These are phyloP conservation scores for Ateles fusciceps DNA, from an alignment of 2,797 vertebrate species.

Conservation along the genomic window DNA sequence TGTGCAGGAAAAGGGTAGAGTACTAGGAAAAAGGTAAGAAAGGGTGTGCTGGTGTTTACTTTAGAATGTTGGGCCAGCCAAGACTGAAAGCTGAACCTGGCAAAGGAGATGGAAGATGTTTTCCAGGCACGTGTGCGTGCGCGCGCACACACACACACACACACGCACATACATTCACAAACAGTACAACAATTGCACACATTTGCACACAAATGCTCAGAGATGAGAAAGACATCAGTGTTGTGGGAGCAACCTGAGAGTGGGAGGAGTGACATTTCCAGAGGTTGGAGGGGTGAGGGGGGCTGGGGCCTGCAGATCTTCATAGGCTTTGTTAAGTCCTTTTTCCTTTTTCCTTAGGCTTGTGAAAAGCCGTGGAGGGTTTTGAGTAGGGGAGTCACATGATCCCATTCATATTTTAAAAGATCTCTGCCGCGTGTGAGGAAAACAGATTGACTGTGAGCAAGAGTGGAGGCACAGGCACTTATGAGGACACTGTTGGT, in stretches of 20 bases:
- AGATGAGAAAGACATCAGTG: background rate
- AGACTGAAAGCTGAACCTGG: background rate
- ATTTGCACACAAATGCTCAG: background rate
- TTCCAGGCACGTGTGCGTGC: accelerated
- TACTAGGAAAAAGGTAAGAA: background rate
- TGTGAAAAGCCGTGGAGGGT: background rate
- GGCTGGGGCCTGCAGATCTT: background rate
- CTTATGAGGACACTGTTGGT: background rate
- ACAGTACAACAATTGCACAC: background rate
- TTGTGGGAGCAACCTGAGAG: background rate
- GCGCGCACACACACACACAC: too few relatives aligned
- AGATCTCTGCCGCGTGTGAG: background rate
- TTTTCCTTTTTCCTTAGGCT: background rate
- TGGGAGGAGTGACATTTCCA: accelerated
- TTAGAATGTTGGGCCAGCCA: background rate
- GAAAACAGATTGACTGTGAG: background rate
- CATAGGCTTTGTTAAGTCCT: background rate
- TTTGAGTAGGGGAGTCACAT: background rate
- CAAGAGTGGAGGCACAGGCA: background rate
- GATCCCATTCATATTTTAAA: background rate
- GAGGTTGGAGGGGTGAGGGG: background rate
- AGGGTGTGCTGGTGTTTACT: background rate
- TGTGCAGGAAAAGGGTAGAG: background rate
- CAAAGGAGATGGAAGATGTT: background rate
- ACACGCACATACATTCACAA: background rate